Base-by-base conservation (phyloP, 2,888 invertebrate genomes). In the Holacanthella duospinosa region DNA sequence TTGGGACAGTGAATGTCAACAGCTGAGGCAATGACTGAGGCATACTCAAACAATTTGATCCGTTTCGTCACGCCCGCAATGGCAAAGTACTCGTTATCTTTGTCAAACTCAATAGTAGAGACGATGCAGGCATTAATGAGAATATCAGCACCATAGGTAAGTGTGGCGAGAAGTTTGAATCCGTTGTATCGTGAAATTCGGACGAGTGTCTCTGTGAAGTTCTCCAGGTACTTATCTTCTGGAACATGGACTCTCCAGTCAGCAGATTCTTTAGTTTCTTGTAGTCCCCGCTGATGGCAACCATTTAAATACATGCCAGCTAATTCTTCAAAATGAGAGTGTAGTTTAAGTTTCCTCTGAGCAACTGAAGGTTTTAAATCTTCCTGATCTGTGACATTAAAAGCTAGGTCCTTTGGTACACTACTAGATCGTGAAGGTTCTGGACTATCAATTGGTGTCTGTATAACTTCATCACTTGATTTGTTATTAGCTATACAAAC, bases 31-130 rank as follows among this genome's bases (percentile, higher is more conserved):
- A 93, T 85, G 44, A 93, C 91, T 29, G 86, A 83, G 53, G 86
- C 85, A 78, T 90, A 94, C 77, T 94, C 93, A 78, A 89, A 94
- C 60, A 92, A 87, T 80, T 94, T 94, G 64, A 95, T 94, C 66
- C 91, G 84, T 77, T 92, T 93, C 0, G 93, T 93, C 16, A 95
- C 93, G 2, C 95, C 94, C 36, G 94, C 94, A 72, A 95, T 93
- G 0, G 94, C 94, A 79, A 95, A 93, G 78, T 87, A 89, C 79
- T 95, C 93, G 76, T 90, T 88, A 78, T 95, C 94, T 77, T 93
- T 90, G 77, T 95, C 94, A 79, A 95, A 95, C 78, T 94, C 94
- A 72, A 95, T 93, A 74, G 93, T 93, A 27, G 89, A 89, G 3
- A 89, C 89, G 69, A 90, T 89, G 3, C 88, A 89, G 2, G 88